Evolutionary conservation across 2,797 vertebrate genomes (phyloP), one percentile per base, ranked within the genome.

Genomic region (Pachyuromys duprasi): DNA sequence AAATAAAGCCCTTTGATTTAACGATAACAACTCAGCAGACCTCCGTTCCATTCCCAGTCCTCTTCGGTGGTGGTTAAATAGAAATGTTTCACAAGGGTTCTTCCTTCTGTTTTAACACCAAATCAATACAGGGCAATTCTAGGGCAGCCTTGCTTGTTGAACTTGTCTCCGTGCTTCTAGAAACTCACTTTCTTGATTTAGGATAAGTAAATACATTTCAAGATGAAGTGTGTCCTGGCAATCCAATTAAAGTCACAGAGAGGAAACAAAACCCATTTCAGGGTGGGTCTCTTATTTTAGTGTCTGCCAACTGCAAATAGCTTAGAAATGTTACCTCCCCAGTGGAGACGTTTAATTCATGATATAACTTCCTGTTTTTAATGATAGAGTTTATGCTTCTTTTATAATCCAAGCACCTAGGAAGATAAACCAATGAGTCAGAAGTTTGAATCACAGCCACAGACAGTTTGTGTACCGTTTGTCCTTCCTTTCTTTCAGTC

Each of bases 191-290:
- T 75, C 39, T 90, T 96, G 70, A 90, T 80, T 93, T 89, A 90
- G 72, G 36, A 49, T 45, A 75, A 24, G 90, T 92, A 96, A 97
- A 97, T 89, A 96, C 94, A 97, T 93, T 90, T 87, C 42, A 87
- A 87, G 72, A 90, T 93, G 90, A 86, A 62, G n/a, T 70, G 62
- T 97, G 74, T 76, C 82, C 79, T 96, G 76, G 49, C 39, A 69
- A n/a, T 65, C 45, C 86, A 70, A 88, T 94, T 93, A 94, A 90
- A 96, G 80, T 89, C 82, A 91, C 63, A 31, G n/a, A 18, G 15
- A 90, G 24, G 60, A 90, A 96, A 86, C 20, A 95, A 60, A 95
- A 86, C 83, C 45, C 63, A 60, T 60, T 49, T 55, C 14, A 67
- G 74, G 33, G 15, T 69, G 26, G 42, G n/a, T 55, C 33, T 76